Evolutionary conservation across 35 echinoderm and acorn worm species (phyloP).

Genomic region (Eucidaris tribuloides): DNA sequence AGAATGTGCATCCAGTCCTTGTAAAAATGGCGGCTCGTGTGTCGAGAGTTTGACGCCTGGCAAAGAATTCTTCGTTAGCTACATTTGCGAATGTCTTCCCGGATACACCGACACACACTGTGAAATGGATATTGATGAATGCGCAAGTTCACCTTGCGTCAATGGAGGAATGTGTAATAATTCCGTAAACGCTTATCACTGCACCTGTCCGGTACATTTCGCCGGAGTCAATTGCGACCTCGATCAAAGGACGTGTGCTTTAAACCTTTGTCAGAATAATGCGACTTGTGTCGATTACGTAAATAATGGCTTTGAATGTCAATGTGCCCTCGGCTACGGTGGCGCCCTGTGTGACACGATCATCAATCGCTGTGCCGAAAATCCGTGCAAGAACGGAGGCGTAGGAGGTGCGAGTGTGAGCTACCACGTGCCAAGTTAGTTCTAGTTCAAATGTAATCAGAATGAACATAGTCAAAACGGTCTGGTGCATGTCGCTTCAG

Average conservation of each 20-base stretch:
- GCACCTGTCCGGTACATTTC: slow-evolving; percentile 55
- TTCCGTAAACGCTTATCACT: slow-evolving; percentile 49
- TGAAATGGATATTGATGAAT: slow-evolving; percentile 75
- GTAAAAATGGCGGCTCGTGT: slow-evolving; percentile 69
- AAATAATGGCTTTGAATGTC: slow-evolving; percentile 69
- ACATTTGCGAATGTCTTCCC: slow-evolving; percentile 56
- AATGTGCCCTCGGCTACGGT: slow-evolving; percentile 66
- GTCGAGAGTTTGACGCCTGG: slow-evolving; percentile 46
- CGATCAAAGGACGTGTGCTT: slow-evolving; percentile 76
- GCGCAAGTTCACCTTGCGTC: slow-evolving; percentile 49
- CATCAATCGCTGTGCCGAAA: slow-evolving; percentile 74
- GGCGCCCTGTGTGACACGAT: slow-evolving; percentile 55
- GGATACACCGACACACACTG: slow-evolving; percentile 77
- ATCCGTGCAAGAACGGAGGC: slow-evolving; percentile 74
- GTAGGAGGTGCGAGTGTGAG: no score
- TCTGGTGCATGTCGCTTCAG: no score
- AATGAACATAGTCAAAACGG: no score
- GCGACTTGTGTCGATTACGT: slow-evolving; percentile 42
- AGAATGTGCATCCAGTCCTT: slow-evolving; percentile 84
- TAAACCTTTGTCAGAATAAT: slow-evolving; percentile 66
- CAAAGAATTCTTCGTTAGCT: slow-evolving; percentile 76
- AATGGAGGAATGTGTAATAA: slow-evolving; percentile 68
- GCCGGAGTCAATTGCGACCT: slow-evolving; percentile 57
- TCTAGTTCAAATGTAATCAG: no score
- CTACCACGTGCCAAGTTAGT: no score